Conservation (phyloP, 2,888 invertebrate genomes). For the Onthophagus sagittarius region DNA sequence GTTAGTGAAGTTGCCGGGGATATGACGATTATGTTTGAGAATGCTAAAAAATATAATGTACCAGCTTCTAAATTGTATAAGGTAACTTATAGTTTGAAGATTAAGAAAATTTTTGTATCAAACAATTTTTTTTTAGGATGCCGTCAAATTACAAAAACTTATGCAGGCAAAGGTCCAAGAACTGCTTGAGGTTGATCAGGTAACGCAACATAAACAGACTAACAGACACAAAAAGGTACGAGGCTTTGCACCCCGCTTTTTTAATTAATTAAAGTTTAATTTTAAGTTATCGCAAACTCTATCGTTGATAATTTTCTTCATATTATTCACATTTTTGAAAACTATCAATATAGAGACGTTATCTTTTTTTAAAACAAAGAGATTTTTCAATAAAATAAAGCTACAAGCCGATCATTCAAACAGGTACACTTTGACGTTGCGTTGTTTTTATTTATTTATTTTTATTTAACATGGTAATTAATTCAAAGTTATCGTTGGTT, state of each 20-base stretch:
- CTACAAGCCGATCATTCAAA: background rate
- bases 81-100: conserved; percentile 45
- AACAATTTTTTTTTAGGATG: conserved; percentile 53
- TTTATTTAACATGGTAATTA: background rate
- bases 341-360: background rate
- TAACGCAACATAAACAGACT: conserved; percentile 52
- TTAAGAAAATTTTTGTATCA: conserved; percentile 13
- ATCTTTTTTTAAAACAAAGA: background rate
- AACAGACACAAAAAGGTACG: conserved; percentile 45
- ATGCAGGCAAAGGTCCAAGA: conserved; percentile 71
- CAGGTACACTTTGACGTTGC: background rate
- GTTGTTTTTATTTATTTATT: background rate
- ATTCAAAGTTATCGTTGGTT: background rate
- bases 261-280: background rate
- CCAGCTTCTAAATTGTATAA: conserved; percentile 78
- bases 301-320: background rate
- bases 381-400: background rate
- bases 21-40: conserved; percentile 94
- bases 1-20: conserved; percentile 89
- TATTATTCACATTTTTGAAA: background rate
- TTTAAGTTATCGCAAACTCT: background rate
- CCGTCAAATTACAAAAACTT: conserved; percentile 67
- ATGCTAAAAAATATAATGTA: conserved; percentile 87
- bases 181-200: conserved; percentile 61
- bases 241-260: background rate